Base-by-base conservation (phyloP, 2,797 vertebrate species). In the Oreochromis grahami region DNA sequence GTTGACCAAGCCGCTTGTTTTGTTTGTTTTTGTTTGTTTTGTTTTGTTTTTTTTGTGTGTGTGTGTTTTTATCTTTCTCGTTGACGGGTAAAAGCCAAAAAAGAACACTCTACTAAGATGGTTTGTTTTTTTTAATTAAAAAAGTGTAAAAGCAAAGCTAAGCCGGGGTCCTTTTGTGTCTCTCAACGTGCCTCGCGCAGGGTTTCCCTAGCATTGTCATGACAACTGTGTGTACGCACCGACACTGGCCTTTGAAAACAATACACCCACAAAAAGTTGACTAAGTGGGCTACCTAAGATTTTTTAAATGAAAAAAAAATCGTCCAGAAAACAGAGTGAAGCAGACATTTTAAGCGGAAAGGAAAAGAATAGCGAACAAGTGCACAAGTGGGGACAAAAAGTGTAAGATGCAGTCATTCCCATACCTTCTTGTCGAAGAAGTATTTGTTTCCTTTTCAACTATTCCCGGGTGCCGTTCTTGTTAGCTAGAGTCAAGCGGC, bases 181-280 rank as follows among this genome's bases (percentile, higher is more conserved):
- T 84, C 76, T 78, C 89, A 86, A 92, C 93, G 92, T 94, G 94
- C 93, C 92, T 93, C 84, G 87, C 93, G 87, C 91, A 87, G 88
- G 86, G 95, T 95, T 95, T 94, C 94, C 94, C 85, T 88, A 87
- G 92, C 89, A 95, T 95, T 90, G 96, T 95, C 96, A 96, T 96
- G 96, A 96, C 96, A 96, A 96, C 96, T 90, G 94, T 88, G 93
- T 92, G 91, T 89, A 89, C 87, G 87, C 91, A 87, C 86, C 86
- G 88, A 91, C 86, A 86, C 83, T 80, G 82, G 89, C 89, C 77
- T 56, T 77, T 89, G 81, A 76, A 94, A 88, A 94, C 95, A 93
- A 95, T 90, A 84, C 90, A 86, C 26, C 41, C 68, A 76, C 19
- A 36, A 74, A 83, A 83, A 41, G 60, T 82, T 86, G 4, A 86